Base-by-base conservation (phyloP, 2,888 invertebrate species). In the Aromia moschata region DNA sequence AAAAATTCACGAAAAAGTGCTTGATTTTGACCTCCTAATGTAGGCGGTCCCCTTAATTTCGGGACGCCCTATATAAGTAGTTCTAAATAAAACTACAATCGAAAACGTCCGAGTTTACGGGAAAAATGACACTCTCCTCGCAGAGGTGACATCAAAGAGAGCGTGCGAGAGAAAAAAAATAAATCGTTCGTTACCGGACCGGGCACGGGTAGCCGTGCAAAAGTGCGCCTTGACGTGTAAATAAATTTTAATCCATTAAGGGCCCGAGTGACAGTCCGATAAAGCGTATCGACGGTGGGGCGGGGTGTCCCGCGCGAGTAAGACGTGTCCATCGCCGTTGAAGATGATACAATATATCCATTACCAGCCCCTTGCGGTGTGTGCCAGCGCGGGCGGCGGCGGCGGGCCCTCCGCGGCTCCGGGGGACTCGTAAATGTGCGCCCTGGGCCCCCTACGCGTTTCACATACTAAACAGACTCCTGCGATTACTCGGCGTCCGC, bases 321-420 rank as follows among this genome's bases (percentile, higher is more conserved):
- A 49, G 72, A 70, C n/a, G n/a, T 73, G 74, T 75, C 73, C 74
- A 72, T 73, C 72, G 68, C 63, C 36, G 68, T 49, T 64, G 73
- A 76, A 76, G 77, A 77, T 77, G 79, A 78, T 78, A 78, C 78
- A 77, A 78, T 77, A 74, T 77, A 77, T 77, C 77, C 77, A 79
- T 79, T 78, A 78, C 77, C 77, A 77, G 73, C 67, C 74, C 76
- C 77, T 65, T 64, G 68, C 64, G 66, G 69, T 49, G 43, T 20
- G n/a, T n/a, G n/a, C n/a, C n/a, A n/a, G n/a, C n/a, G 59, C 43
- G 54, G 41, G 43, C 67, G 72, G 67, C 61, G 64, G 60, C 53
- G 62, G 64, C 60, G 68, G 70, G 70, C 33, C 61, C n/a, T n/a
- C n/a, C n/a, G n/a, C n/a, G n/a, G n/a, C n/a, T n/a, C n/a, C n/a